These are phyloP conservation scores for Crocidura indochinensis DNA, from an alignment of 2,797 vertebrate species.

Conservation along the genomic window DNA sequence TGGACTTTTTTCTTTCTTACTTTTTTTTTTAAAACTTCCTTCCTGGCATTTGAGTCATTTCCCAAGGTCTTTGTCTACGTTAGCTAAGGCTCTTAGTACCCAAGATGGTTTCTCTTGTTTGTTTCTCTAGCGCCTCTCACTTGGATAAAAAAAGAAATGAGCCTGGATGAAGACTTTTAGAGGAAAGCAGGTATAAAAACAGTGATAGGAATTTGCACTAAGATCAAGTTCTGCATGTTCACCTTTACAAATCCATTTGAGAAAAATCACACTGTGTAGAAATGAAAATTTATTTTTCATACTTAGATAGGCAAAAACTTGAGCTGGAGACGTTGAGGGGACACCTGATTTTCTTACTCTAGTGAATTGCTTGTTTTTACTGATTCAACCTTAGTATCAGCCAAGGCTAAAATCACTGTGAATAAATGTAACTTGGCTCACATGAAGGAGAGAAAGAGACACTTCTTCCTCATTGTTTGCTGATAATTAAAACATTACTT, in stretches of 20 bases:
- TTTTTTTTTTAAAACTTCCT: conserved; percentile 78
- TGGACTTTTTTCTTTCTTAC: not conserved
- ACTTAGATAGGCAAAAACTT: rapidly evolving
- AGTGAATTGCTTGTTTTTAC: not conserved
- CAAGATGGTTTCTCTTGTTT: conserved; percentile 30
- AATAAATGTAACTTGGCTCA: not conserved
- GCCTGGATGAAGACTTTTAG: not conserved
- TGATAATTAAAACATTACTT: not conserved
- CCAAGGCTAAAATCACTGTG: not conserved
- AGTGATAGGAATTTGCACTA: not conserved
- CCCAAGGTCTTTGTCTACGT: conserved; percentile 69
- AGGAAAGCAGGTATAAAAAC: conserved; percentile 14
- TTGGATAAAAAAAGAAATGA: not conserved
- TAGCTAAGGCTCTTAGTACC: conserved; percentile 46
- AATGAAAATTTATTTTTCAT: not conserved
- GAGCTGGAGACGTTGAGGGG: no score
- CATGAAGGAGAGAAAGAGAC: not conserved
- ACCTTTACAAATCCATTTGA: not conserved
- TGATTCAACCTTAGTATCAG: not conserved
- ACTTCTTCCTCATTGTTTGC: not conserved
- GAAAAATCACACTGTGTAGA: not conserved
- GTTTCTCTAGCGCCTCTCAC: conserved; percentile 31
- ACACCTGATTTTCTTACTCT: not conserved
- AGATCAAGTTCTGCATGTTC: no score
- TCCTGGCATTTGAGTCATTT: conserved; percentile 84